Percentiles rank a stretch among this genome's conserved stretches.
These are phyloP conservation scores for Penaeus japonicus DNA, from an alignment of 1,140 invertebrate genomes.

Conservation along the genomic window DNA sequence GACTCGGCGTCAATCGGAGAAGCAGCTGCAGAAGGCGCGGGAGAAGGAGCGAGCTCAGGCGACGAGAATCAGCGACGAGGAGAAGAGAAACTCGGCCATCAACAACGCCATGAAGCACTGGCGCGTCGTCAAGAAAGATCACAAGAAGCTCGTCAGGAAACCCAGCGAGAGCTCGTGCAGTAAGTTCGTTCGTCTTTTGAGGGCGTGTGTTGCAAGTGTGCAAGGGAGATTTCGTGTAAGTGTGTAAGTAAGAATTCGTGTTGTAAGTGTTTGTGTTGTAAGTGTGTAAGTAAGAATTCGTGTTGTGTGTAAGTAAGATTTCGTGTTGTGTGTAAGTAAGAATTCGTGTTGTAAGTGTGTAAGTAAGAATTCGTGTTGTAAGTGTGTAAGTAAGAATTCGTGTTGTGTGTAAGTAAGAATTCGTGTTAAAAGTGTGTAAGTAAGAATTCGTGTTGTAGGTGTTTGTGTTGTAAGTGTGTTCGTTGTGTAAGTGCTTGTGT, in stretches of 20 bases:
- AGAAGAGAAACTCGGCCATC: slow-evolving; percentile 57
- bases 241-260: background rate
- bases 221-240: background rate
- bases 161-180: slow-evolving; percentile 37
- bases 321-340: too few species aligned
- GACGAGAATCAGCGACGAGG: slow-evolving; percentile 48
- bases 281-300: too few species aligned
- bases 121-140: slow-evolving; percentile 54
- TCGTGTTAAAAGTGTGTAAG: background rate
- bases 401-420: too few species aligned
- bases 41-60: slow-evolving; percentile 55
- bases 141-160: slow-evolving; percentile 41
- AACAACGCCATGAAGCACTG: slow-evolving; percentile 59
- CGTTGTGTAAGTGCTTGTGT: background rate
- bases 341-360: too few species aligned
- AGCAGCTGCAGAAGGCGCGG: slow-evolving; percentile 55
- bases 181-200: background rate
- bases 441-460: background rate
- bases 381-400: too few species aligned
- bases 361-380: too few species aligned
- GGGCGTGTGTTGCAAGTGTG: too few species aligned
- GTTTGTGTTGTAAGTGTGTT: background rate
- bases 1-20: slow-evolving; percentile 54
- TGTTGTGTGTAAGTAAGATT: too few species aligned
- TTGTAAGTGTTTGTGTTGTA: background rate